Base-by-base conservation (phyloP, 2,888 invertebrate species). In the Chloroclysta siterata region DNA sequence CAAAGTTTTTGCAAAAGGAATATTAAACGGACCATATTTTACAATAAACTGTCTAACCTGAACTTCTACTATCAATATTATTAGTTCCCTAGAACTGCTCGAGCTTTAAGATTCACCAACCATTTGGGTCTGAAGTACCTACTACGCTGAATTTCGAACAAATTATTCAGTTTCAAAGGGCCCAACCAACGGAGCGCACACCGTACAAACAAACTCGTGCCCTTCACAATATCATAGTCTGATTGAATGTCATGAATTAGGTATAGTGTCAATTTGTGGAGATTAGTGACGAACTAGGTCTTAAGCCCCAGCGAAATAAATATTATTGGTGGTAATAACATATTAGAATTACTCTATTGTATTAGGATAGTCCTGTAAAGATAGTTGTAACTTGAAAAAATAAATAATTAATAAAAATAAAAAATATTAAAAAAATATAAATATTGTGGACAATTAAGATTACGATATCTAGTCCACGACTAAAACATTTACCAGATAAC, bases 111-210 rank as follows among this genome's bases (percentile, higher is more conserved):
- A 56, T 56, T 53, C 60, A 57, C 53, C 56, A 60, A 60, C 48
- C 60, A 48, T 60, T 57, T 60, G 57, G 39, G 65, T 57, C 28
- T 53, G 42, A 44, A 50, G 60, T 60, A 53, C 47, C 14, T 54
- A 42, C 64, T 44, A 57, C 36, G 44, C 50, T 64, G 42, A 57
- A 17, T 57, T 64, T 60, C 36, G 14, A 55, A 56, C 55, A 39
- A 64, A 60, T 64, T 64, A 64, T 60, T 60, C 47, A 60, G 60
- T 56, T 56, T 44, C 42, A 60, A 64, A 64, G 56, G 52, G 55
- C 22, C 55, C 42, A 15, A 29, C 29, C 60, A 54, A 54, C 42
- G 47, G 48, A 58, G 53, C 53, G 44, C 17, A 59, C 46, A 42
- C 29, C 17, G 41, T 10, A n/a, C 39, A 11, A 14, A 53, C 15